Percentiles rank a stretch among this genome's conserved stretches.
Conservation (phyloP, 2,888 invertebrate genomes). For the Imbricaverruca yamaguchii region DNA sequence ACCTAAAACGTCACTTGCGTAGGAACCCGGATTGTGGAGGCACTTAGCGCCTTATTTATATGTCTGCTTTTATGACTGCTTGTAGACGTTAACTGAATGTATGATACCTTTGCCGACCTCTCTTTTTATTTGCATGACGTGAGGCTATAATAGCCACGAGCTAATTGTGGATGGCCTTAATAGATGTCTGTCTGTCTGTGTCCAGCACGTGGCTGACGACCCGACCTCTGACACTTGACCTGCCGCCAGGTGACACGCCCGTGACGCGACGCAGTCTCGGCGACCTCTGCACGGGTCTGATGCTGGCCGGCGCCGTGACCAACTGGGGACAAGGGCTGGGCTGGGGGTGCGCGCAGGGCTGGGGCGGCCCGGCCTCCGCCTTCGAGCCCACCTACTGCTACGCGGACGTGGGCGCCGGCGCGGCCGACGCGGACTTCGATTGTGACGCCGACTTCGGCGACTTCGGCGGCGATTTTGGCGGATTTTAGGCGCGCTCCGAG, state of each 20-base stretch:
- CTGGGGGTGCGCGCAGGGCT: constrained; percentile 37
- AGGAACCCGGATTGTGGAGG: too few species aligned
- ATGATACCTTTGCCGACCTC: too few species aligned
- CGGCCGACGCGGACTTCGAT: constrained; percentile 23
- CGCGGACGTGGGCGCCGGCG: constrained; percentile 21
- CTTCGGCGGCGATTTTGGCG: constrained; percentile 28
- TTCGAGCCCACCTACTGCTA: constrained; percentile 15
- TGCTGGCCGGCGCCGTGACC: constrained; percentile 56
- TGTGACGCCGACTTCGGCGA: constrained; percentile 22
- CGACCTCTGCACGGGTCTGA: constrained; percentile 51
- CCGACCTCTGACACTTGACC: too few species aligned
- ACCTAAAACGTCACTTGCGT: too few species aligned
- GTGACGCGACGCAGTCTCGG: constrained; percentile 27
- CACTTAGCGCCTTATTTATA: too few species aligned
- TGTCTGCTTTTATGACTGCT: too few species aligned
- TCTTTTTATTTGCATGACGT: too few species aligned
- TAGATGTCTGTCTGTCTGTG: too few species aligned
- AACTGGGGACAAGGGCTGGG: constrained; percentile 71
- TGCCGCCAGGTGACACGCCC: constrained; percentile 13
- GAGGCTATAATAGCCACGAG: too few species aligned
- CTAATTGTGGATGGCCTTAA: too few species aligned
- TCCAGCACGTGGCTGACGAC: too few species aligned
- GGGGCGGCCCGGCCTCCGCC: constrained; percentile 16
- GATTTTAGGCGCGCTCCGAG: not conserved
- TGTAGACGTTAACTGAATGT: too few species aligned